Base-by-base conservation (phyloP, 2,888 invertebrate genomes). In the Drosophila austrosaltans region DNA sequence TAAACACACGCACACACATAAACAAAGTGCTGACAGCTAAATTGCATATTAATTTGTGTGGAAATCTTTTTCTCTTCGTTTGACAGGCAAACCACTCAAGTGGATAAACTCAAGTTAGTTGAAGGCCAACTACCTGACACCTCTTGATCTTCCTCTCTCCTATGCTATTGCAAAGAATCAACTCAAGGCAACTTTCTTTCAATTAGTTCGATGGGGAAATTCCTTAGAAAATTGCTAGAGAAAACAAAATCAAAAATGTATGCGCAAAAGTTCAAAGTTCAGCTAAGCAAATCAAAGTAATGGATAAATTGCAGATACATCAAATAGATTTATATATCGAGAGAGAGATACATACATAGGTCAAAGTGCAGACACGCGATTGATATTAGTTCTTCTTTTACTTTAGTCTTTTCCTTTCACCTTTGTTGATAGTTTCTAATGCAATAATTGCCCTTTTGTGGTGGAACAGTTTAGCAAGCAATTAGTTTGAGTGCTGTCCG, bases 31-130 rank as follows among this genome's bases (percentile, higher is more conserved):
- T 76, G 79, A 87, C 87, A 82, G 74, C 53, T 70, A 84, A 87
- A 83, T 81, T 81, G 87, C 81, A 87, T 78, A 83, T 87, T 84
- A 87, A 83, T 83, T 86, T 72, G 75, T 48, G 12, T 48, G 61
- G 56, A 71, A 83, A 64, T 72, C 65, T 79, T 79, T 77, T 54
- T 64, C 57, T 66, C 6, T 32, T 32, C 36, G 7, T 10, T 63
- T 72, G 85, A 84, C 75, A 75, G 75, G 63, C 63, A 70, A 63
- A 69, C 60, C 69, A 71, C 64, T 53, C 63, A 71, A 66, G 58
- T 65, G 48, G 65, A 64, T 66, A 63, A 72, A 42, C 53, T n/a
- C 28, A 12, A 28, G 16, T 25, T 48, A 48, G 48, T 48, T 44
- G 53, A 63, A 58, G 48, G 60, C 64, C 25, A 48, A 39, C 58